Evolutionary conservation across 2,888 invertebrate genomes (phyloP).

Genomic region (Tenthredo notha): DNA sequence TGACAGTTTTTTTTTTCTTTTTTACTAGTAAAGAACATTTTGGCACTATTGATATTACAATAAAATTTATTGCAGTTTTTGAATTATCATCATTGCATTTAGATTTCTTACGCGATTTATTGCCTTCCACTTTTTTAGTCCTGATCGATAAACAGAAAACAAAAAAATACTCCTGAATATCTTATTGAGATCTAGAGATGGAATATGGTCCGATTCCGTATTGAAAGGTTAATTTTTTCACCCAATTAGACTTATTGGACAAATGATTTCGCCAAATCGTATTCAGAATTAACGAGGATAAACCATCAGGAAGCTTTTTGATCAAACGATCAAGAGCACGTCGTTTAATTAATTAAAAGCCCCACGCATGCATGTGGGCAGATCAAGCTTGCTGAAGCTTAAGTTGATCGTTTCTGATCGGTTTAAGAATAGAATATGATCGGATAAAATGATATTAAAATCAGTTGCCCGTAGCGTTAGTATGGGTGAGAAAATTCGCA

Average conservation of each 20-base stretch:
- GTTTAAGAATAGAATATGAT: background rate
- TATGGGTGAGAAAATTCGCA: background rate
- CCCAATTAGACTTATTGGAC: background rate
- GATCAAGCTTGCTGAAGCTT: background rate
- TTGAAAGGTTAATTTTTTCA: background rate
- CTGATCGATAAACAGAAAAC: too few species aligned
- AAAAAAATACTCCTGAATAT: background rate
- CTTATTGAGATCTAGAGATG: background rate
- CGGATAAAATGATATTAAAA: constrained; percentile 24
- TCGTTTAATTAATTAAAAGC: background rate
- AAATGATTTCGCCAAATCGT: background rate
- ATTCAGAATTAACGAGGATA: background rate
- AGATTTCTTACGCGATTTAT: too few species aligned
- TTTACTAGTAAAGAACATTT: background rate
- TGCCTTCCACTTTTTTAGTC: background rate
- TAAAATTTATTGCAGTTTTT: background rate
- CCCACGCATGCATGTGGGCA: background rate
- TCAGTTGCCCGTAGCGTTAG: background rate
- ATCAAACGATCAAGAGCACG: background rate
- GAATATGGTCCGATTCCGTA: background rate
- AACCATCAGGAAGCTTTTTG: background rate
- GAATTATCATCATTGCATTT: background rate
- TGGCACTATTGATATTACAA: background rate
- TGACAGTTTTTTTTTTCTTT: background rate
- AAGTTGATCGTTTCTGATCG: constrained; percentile 20